Evolutionary conservation across 2,113 vertebrate genomes (phyloP).

Genomic region (Corydoras maculifer): DNA sequence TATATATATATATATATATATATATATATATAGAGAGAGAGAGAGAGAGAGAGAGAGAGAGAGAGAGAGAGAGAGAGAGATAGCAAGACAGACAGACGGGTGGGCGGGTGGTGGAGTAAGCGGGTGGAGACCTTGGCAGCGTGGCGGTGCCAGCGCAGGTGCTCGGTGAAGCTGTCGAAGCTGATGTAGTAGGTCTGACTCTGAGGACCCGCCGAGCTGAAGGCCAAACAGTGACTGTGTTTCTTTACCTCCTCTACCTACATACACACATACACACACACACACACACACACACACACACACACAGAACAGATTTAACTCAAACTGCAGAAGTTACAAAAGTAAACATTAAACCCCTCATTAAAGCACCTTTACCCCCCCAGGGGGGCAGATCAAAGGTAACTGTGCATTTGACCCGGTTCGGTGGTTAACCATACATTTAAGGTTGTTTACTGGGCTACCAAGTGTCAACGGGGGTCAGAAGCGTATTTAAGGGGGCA

Average conservation of each 20-base stretch:
- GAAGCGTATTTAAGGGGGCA: not conserved
- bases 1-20: no score
- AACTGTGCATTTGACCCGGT: no score
- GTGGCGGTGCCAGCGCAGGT: conserved; percentile 91
- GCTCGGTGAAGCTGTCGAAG: conserved; percentile 94
- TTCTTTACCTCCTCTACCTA: conserved; percentile 97
- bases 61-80: no score
- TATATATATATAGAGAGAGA: no score
- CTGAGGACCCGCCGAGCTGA: conserved; percentile 96
- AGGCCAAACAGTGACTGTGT: conserved; percentile 94
- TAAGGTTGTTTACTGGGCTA: no score
- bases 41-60: no score
- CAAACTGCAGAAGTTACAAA: no score
- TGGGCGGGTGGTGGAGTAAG: no score
- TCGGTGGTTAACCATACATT: no score
- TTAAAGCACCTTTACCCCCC: no score
- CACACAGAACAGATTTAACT: conserved; percentile 7
- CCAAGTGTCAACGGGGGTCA: not conserved
- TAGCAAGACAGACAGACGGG: no score
- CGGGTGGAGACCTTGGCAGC: conserved; percentile 79
- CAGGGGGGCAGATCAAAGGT: not conserved
- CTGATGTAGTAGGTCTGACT: conserved; percentile 96
- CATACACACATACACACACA: conserved; percentile 16
- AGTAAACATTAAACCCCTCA: no score
- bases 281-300: conserved; percentile 14